phyloP scores from a whole-genome alignment of 2,888 invertebrate genomes.

The Elegia similella region DNA sequence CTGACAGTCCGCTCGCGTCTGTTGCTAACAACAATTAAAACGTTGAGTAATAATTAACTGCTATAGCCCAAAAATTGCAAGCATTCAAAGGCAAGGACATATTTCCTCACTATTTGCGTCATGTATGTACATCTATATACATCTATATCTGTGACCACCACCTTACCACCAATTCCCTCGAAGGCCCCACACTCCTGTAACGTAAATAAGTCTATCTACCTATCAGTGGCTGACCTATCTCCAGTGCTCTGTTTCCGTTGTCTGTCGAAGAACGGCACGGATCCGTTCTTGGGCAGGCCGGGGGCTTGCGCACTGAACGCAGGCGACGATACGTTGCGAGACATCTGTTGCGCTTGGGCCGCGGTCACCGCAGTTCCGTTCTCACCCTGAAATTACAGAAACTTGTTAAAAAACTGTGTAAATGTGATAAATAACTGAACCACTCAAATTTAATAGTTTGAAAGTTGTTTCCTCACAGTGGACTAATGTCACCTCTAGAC shows the following conservation, averaged over 20 bases:
- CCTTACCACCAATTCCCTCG: background rate
- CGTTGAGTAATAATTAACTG: too few relatives aligned
- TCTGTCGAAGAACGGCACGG: conserved; percentile 94
- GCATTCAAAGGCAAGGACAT: too few relatives aligned
- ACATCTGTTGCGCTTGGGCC: conserved; percentile 74
- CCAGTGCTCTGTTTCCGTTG: conserved; percentile 92
- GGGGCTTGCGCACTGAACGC: conserved; percentile 89
- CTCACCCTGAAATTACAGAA: conserved; percentile 45
- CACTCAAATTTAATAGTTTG: too few relatives aligned
- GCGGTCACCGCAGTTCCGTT: conserved; percentile 50
- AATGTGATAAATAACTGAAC: too few relatives aligned
- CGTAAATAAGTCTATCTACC: conserved; percentile 40
- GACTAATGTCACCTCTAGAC: too few relatives aligned
- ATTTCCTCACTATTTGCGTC: too few relatives aligned
- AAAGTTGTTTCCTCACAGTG: too few relatives aligned
- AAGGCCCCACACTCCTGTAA: conserved; percentile 28
- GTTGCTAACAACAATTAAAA: too few relatives aligned
- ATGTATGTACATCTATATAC: too few relatives aligned
- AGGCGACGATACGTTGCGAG: conserved; percentile 93
- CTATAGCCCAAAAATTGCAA: too few relatives aligned
- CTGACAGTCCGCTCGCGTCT: too few relatives aligned
- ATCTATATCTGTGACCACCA: too few relatives aligned
- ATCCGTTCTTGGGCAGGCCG: conserved; percentile 91
- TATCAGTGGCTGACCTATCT: conserved; percentile 80
- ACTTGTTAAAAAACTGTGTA: background rate